Evolutionary conservation across 30 jellyfish, hydroid and myxozoan genomes (phyloP).

Genomic region (Chrysaora quinquecirrha): DNA sequence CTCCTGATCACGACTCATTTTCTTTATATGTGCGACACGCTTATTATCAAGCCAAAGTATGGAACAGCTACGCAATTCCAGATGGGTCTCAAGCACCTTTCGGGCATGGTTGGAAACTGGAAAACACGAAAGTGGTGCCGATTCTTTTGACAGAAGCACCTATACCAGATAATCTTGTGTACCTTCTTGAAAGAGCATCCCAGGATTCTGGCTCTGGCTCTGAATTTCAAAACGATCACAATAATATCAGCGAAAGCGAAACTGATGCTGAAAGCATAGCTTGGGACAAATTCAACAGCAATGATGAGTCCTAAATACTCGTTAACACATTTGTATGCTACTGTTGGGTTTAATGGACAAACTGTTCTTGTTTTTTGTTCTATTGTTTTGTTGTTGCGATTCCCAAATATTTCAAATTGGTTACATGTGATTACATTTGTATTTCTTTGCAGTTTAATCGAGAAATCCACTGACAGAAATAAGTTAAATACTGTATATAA

Average conservation of each 20-base stretch:
- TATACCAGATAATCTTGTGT: not conserved
- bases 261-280: not conserved
- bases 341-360: not conserved
- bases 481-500: not conserved
- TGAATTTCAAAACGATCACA: not conserved
- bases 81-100: not conserved
- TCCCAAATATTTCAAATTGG: not conserved
- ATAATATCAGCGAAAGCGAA: not conserved
- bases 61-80: constrained; percentile 2
- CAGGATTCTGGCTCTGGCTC: not conserved
- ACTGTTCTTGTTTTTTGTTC: not conserved
- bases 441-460: not conserved
- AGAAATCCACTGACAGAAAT: not conserved
- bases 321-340: not conserved
- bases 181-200: not conserved
- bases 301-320: not conserved
- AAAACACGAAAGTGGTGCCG: not conserved
- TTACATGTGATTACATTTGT: not conserved
- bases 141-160: not conserved
- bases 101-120: constrained; percentile 5
- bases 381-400: not conserved
- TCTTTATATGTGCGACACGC: not conserved
- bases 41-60: not conserved
- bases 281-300: not conserved
- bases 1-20: constrained; percentile 4